phyloP scores from a whole-genome alignment of 2,113 vertebrate species.

The Stegastes partitus region DNA sequence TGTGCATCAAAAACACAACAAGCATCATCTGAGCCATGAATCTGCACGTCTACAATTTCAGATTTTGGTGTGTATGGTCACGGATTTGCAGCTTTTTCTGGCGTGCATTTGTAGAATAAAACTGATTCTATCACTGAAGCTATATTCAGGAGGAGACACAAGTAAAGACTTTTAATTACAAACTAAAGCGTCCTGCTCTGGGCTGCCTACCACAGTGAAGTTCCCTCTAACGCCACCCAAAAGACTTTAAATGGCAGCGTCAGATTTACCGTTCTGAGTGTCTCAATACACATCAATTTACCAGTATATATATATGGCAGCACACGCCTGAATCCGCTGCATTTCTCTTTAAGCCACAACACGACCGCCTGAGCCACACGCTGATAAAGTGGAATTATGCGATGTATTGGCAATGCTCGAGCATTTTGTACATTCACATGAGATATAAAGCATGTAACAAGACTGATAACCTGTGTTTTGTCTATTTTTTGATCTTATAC shows the following conservation, averaged over 20 bases:
- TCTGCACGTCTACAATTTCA: neutral
- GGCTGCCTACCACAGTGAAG: neutral
- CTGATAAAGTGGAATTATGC: constrained; percentile 25
- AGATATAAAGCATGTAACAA: constrained; percentile 71
- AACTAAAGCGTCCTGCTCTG: neutral
- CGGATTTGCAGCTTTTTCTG: neutral
- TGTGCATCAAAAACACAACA: too few species aligned
- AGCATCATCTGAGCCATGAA: too few species aligned
- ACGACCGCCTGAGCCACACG: constrained; percentile 23
- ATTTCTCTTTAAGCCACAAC: constrained; percentile 20
- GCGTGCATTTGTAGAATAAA: constrained; percentile 11
- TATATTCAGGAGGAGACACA: neutral
- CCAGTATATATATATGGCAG: constrained; percentile 4
- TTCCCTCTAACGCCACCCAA: neutral
- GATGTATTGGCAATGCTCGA: constrained; percentile 10
- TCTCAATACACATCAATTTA: constrained; percentile 11
- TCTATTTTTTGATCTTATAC: constrained; percentile 70
- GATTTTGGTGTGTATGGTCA: neutral
- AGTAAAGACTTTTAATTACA: constrained; percentile 1
- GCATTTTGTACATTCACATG: constrained; percentile 53
- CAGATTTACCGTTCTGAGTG: neutral
- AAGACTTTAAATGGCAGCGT: neutral
- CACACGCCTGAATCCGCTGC: neutral
- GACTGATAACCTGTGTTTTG: constrained; percentile 73
- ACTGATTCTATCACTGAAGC: neutral